Evolutionary conservation across 2,888 invertebrate species (phyloP).

Genomic region (Hydriomena furcata): DNA sequence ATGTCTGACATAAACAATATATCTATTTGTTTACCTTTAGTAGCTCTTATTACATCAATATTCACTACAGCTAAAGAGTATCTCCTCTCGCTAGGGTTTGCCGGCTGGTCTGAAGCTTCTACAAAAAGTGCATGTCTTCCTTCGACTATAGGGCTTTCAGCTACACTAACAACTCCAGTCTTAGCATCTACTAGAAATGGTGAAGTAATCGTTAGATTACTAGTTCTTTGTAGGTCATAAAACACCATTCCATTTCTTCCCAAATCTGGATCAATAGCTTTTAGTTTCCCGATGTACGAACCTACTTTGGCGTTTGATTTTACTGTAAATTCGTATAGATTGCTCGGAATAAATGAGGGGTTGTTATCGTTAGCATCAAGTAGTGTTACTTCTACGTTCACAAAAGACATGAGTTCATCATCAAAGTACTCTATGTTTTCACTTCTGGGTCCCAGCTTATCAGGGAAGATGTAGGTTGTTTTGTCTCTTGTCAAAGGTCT

Average conservation of each 20-base stretch:
- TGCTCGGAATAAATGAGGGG: slow-evolving; percentile 92
- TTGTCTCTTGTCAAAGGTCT: slow-evolving; percentile 58
- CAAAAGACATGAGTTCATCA: slow-evolving; percentile 80
- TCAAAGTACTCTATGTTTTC: slow-evolving; percentile 74
- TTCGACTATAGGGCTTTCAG: slow-evolving; percentile 85
- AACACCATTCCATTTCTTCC: slow-evolving; percentile 88
- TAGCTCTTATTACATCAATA: slow-evolving; percentile 86
- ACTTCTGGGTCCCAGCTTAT: slow-evolving; percentile 64
- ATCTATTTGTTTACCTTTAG: slow-evolving; percentile 71
- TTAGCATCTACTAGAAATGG: slow-evolving; percentile 89
- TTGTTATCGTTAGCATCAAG: slow-evolving; percentile 96
- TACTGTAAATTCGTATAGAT: slow-evolving; percentile 91
- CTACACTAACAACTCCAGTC: slow-evolving; percentile 87
- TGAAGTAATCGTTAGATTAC: slow-evolving; percentile 84
- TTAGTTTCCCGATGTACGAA: slow-evolving; percentile 90
- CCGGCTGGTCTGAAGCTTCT: slow-evolving; percentile 92
- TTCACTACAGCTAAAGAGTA: slow-evolving; percentile 94
- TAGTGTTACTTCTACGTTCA: slow-evolving; percentile 91
- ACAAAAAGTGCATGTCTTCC: slow-evolving; percentile 92
- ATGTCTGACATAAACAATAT: no score
- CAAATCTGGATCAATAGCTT: slow-evolving; percentile 92
- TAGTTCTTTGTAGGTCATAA: slow-evolving; percentile 88
- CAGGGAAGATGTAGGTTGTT: slow-evolving; percentile 77
- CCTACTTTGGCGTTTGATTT: slow-evolving; percentile 87
- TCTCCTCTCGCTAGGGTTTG: slow-evolving; percentile 92